Percentiles rank a stretch among this genome's conserved stretches.
These are phyloP conservation scores for Uloborus plumipes DNA, from an alignment of 2,888 invertebrate genomes.

Conservation along the genomic window DNA sequence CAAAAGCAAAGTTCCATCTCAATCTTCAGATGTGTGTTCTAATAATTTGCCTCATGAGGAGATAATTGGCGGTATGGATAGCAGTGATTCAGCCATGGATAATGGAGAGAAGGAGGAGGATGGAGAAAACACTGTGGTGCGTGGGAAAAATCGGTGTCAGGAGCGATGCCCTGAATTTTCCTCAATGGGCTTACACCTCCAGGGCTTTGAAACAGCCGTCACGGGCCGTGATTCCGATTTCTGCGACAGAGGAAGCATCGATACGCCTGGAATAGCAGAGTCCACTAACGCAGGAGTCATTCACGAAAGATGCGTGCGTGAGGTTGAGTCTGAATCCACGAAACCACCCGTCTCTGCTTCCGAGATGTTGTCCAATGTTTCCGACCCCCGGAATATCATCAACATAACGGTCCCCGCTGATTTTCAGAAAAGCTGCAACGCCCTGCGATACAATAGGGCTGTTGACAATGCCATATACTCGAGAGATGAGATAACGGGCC, in stretches of 20 bases:
- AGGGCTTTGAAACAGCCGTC: constrained; percentile 27
- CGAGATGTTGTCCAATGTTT: constrained; percentile 27
- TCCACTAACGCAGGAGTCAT: background rate
- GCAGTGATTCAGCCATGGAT: too few relatives aligned
- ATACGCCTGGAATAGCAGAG: constrained; percentile 31
- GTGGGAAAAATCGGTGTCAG: constrained; percentile 29
- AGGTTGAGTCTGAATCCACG: background rate
- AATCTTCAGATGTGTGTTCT: too few relatives aligned
- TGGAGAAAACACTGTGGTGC: background rate
- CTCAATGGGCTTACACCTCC: constrained; percentile 15
- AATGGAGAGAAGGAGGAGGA: too few relatives aligned
- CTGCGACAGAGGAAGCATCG: constrained; percentile 20
- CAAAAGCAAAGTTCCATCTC: too few relatives aligned
- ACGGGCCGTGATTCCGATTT: constrained; percentile 41
- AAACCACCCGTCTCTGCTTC: background rate
- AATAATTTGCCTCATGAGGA: too few relatives aligned
- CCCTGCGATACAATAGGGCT: background rate
- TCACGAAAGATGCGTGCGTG: constrained; percentile 15
- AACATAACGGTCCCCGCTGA: background rate
- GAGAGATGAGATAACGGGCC: background rate
- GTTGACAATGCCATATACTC: background rate
- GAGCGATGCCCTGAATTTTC: constrained; percentile 39
- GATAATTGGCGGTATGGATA: too few relatives aligned
- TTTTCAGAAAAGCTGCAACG: background rate
- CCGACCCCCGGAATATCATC: too few relatives aligned